Evolutionary conservation across 2,113 vertebrate genomes (phyloP).

Genomic region (Alethe castanea): DNA sequence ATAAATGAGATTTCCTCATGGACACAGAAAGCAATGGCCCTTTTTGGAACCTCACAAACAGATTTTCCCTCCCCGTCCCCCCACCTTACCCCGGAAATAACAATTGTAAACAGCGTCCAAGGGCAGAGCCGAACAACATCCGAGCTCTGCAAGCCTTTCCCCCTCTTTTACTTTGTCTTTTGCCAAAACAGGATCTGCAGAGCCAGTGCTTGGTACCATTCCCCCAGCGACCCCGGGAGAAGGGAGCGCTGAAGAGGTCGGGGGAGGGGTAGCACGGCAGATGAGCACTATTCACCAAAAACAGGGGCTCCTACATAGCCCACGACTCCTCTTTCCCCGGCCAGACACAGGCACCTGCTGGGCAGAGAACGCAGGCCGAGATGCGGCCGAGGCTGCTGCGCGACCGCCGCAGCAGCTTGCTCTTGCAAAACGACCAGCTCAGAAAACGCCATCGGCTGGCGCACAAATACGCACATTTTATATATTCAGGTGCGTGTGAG

Average conservation of each 20-base stretch:
- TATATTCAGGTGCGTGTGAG: neutral
- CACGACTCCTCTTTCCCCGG: neutral
- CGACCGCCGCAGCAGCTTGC: rapidly evolving
- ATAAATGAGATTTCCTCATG: neutral
- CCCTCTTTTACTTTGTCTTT: neutral
- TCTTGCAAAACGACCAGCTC: neutral
- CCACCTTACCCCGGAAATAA: neutral
- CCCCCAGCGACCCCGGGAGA: rapidly evolving
- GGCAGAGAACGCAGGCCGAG: neutral
- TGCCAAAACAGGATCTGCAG: neutral
- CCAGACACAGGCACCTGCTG: neutral
- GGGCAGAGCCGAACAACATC: neutral
- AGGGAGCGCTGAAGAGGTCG: neutral
- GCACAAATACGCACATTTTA: neutral
- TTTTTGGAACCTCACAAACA: neutral
- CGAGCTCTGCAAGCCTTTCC: neutral
- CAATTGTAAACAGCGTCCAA: neutral
- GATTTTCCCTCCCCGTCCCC: neutral
- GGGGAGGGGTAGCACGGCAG: neutral
- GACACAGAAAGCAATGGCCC: neutral
- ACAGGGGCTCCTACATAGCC: rapidly evolving
- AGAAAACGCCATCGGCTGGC: neutral
- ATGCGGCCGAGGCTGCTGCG: neutral
- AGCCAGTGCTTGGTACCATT: neutral
- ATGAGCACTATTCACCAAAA: neutral